phyloP scores from a whole-genome alignment of 2,113 vertebrate species.

The Thalassarche chlororhynchos region DNA sequence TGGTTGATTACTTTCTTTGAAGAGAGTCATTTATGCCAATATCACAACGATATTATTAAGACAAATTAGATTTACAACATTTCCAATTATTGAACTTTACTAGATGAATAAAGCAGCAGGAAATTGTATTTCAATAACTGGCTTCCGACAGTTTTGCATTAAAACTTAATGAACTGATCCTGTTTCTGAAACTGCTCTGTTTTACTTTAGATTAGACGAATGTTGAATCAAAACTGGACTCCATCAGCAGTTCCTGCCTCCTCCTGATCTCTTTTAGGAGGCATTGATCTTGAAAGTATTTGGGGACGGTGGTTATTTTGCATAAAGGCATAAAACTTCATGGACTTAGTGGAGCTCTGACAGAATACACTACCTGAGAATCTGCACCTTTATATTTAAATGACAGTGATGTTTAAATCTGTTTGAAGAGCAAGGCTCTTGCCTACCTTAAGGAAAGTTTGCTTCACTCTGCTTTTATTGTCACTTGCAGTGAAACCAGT shows the following conservation, averaged over 20 bases:
- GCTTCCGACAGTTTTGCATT: constrained; percentile 52
- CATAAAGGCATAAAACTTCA: neutral
- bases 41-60: neutral
- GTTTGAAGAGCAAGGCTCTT: neutral
- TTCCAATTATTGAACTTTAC: constrained; percentile 65
- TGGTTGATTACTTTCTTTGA: neutral
- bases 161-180: constrained; percentile 69
- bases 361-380: neutral
- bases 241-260: neutral
- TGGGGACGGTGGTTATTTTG: neutral
- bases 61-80: constrained; percentile 69
- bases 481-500: neutral
- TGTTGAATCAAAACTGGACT: neutral
- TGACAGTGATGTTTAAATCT: neutral
- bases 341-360: neutral
- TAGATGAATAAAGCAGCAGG: constrained; percentile 71
- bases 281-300: neutral
- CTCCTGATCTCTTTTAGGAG: neutral
- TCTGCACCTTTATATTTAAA: neutral
- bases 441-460: neutral
- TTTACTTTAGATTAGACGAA: constrained; percentile 31
- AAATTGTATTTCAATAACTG: constrained; percentile 61
- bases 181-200: constrained; percentile 32
- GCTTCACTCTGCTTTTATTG: neutral
- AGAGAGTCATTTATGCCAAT: constrained; percentile 3